phyloP scores from a whole-genome alignment of 2,797 vertebrate species.

The Nyctalus aviator region DNA sequence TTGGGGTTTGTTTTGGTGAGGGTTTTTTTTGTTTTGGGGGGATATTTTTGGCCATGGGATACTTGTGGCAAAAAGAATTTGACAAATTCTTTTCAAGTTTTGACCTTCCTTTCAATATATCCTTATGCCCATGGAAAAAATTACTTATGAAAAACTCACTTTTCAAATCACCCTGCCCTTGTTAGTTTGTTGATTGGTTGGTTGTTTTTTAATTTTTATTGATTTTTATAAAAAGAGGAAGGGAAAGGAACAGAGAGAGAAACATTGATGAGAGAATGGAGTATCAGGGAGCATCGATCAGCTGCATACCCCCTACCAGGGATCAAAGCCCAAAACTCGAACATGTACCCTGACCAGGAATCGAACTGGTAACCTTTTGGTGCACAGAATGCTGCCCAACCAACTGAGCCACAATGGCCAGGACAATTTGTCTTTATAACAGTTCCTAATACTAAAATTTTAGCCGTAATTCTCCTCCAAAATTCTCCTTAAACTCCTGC shows the following conservation, averaged over 20 bases:
- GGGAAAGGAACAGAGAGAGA: background rate
- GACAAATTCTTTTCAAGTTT: conserved; percentile 65
- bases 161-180: conserved; percentile 56
- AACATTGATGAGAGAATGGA: background rate
- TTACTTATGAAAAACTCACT: conserved; percentile 48
- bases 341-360: background rate
- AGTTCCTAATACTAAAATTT: conserved; percentile 43
- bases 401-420: background rate
- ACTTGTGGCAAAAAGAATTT: conserved; percentile 20
- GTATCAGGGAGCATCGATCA: too few relatives aligned
- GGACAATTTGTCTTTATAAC: background rate
- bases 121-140: conserved; percentile 41
- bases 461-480: background rate
- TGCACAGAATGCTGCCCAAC: background rate
- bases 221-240: background rate
- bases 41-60: background rate
- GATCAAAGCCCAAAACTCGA: background rate
- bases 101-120: conserved; percentile 33
- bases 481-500: conserved; percentile 3
- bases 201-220: background rate
- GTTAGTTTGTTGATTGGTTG: background rate
- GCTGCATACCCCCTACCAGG: background rate
- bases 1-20: too few relatives aligned
- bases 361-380: background rate
- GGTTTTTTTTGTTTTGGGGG: background rate